phyloP scores from a whole-genome alignment of 23 tunicate genomes.

The Ascidia mentula region DNA sequence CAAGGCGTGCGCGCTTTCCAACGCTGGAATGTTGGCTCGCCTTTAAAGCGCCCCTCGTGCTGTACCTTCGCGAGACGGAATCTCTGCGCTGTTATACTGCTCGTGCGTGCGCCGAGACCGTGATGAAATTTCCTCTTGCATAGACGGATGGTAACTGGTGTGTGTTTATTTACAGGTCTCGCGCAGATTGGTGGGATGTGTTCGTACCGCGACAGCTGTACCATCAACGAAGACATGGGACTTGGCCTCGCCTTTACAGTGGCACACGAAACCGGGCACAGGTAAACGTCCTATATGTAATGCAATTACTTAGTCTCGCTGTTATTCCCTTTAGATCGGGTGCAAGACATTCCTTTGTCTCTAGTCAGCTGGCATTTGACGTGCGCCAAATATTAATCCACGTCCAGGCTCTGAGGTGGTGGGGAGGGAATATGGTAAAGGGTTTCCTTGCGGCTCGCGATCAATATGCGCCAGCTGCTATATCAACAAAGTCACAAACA shows the following conservation, averaged over 20 bases:
- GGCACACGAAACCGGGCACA: conserved; percentile 99
- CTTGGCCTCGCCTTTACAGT: conserved; percentile 96
- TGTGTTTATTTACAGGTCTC: conserved; percentile 48
- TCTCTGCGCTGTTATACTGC: too few species aligned
- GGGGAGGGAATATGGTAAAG: too few species aligned
- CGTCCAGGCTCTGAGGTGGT: too few species aligned
- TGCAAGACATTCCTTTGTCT: not conserved
- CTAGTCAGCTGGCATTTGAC: not conserved
- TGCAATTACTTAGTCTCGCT: not conserved
- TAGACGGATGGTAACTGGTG: too few species aligned
- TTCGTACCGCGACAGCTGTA: conserved; percentile 76
- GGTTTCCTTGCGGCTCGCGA: not conserved
- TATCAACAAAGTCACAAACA: conserved; percentile 11
- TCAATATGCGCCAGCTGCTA: not conserved
- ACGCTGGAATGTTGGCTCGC: not conserved
- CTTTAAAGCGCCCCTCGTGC: not conserved
- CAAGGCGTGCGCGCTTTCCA: not conserved
- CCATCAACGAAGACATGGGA: conserved; percentile 99
- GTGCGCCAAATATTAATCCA: not conserved
- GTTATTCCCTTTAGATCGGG: not conserved
- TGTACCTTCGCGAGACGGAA: too few species aligned
- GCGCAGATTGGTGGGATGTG: conserved; percentile 99
- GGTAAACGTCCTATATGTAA: conserved; percentile 26
- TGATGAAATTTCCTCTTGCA: too few species aligned
- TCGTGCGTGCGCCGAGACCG: not conserved